Conservation (phyloP, 2,888 invertebrate genomes). For the Eustalomyia histrio region DNA sequence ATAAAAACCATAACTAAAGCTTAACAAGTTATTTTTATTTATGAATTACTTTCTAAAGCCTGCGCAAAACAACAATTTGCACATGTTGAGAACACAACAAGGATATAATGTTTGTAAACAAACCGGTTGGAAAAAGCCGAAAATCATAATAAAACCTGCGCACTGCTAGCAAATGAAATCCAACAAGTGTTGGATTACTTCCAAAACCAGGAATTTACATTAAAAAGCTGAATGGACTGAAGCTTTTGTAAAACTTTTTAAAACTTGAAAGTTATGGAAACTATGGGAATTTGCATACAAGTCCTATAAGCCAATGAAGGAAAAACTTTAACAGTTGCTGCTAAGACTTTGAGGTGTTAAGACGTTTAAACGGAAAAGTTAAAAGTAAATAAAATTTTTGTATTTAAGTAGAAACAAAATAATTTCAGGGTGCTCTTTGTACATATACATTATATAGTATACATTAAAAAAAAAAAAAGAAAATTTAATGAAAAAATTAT, state of each 20-base stretch:
- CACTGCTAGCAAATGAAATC: conserved; percentile 67
- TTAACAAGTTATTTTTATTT: background rate
- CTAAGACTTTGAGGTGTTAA: conserved; percentile 64
- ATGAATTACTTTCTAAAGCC: conserved; percentile 59
- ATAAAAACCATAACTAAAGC: conserved; percentile 19
- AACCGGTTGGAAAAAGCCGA: conserved; percentile 64
- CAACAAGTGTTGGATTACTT: conserved; percentile 74
- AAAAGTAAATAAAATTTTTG: conserved; percentile 42
- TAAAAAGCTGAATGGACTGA: conserved; percentile 40
- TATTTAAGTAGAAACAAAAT: conserved; percentile 31
- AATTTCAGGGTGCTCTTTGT: conserved; percentile 44
- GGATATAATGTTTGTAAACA: conserved; percentile 68
- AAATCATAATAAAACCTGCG: conserved; percentile 70
- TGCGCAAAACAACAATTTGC: conserved; percentile 46
- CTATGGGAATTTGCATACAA: conserved; percentile 51
- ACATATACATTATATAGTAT: conserved; percentile 32
- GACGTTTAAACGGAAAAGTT: conserved; percentile 64
- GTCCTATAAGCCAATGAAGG: conserved; percentile 46
- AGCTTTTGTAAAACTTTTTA: conserved; percentile 54
- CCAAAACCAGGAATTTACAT: conserved; percentile 63
- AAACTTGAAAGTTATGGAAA: conserved; percentile 65
- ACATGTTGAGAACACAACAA: conserved; percentile 60
- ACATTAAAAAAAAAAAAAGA: conserved; percentile 22
- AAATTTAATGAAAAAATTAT: background rate
- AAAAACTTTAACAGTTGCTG: conserved; percentile 68